Conservation (phyloP, 2,797 vertebrate species). For the Heliangelus exortis region DNA sequence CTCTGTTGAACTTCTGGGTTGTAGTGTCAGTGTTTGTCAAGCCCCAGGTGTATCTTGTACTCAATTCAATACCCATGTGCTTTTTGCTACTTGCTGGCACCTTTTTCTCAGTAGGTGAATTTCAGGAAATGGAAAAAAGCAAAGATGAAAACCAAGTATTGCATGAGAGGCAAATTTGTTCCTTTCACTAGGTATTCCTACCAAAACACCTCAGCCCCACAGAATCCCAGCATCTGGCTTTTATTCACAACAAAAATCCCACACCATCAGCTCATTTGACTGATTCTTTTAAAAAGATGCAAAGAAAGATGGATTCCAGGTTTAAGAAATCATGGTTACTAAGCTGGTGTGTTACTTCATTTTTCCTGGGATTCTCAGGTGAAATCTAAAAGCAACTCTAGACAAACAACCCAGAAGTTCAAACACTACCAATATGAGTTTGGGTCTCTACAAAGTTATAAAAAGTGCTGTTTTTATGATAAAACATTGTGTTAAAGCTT, state of each 20-base stretch:
- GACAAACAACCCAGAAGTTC: background rate
- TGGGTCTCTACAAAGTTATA: background rate
- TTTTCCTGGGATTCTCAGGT: background rate
- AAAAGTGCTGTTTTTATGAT: background rate
- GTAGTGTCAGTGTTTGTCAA: accelerated
- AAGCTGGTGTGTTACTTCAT: background rate
- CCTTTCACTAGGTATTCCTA: background rate
- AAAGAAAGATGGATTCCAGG: background rate
- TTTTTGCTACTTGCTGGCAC: background rate
- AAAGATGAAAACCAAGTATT: background rate
- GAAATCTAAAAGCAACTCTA: background rate
- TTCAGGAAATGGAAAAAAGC: background rate
- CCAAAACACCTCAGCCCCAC: background rate
- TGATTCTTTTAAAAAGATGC: background rate
- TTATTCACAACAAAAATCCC: background rate
- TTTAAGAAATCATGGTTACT: background rate
- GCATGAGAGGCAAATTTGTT: background rate
- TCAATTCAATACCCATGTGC: background rate
- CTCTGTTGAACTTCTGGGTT: background rate
- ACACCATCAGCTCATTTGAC: background rate
- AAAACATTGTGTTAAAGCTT: background rate
- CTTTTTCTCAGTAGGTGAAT: background rate
- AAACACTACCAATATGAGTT: background rate
- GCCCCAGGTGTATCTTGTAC: accelerated
- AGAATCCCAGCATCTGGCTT: background rate